Percentiles rank a stretch among this genome's conserved stretches.
phyloP scores from a whole-genome alignment of 2,113 vertebrate species.

The Hippocampus comes region DNA sequence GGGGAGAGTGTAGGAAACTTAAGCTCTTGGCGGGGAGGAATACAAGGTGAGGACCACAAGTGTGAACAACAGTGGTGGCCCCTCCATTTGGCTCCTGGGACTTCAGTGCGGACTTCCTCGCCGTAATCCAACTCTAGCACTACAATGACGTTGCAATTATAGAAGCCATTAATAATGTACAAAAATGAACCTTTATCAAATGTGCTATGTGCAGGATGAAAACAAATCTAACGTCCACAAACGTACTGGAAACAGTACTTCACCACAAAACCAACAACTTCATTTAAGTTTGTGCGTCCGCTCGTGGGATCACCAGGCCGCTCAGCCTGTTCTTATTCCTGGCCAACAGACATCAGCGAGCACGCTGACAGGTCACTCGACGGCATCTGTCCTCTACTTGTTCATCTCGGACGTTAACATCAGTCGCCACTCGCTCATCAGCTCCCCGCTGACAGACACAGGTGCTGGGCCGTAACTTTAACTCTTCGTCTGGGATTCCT shows the following conservation, averaged over 20 bases:
- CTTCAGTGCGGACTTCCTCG: neutral
- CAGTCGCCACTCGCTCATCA: slow-evolving; percentile 18
- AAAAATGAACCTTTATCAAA: no score
- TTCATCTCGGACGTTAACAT: slow-evolving; percentile 21
- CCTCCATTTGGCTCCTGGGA: neutral
- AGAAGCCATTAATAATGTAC: neutral
- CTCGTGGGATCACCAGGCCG: neutral
- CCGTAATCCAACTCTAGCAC: neutral
- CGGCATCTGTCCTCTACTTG: neutral
- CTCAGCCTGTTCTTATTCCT: neutral
- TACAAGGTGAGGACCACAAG: neutral
- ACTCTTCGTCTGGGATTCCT: slow-evolving; percentile 3
- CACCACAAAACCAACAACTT: neutral
- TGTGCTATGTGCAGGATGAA: no score
- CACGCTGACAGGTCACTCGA: neutral
- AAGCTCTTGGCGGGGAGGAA: slow-evolving; percentile 18
- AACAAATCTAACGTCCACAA: neutral
- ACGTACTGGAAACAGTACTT: neutral
- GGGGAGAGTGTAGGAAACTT: slow-evolving; percentile 17
- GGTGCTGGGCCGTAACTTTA: slow-evolving; percentile 21
- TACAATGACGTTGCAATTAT: neutral
- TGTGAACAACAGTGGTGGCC: slow-evolving; percentile 26
- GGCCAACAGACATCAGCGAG: neutral
- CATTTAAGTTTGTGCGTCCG: neutral
- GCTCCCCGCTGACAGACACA: slow-evolving; percentile 26